phyloP scores from a whole-genome alignment of 2,113 vertebrate species.

The Lynx canadensis region DNA sequence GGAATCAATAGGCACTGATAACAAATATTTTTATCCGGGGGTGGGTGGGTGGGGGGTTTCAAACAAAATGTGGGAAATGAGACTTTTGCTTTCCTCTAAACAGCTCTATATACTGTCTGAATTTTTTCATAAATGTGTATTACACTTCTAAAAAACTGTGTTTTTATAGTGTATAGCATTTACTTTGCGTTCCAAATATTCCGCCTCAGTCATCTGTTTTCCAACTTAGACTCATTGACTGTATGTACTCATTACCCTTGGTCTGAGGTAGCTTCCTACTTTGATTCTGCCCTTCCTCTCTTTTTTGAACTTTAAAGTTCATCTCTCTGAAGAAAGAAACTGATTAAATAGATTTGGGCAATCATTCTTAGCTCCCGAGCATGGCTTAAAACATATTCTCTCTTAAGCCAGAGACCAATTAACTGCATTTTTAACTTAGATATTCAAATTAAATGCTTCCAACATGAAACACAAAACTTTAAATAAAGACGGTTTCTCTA shows the following conservation, averaged over 20 bases:
- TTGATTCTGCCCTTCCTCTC: not conserved
- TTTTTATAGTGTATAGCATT: not conserved
- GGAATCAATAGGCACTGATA: not conserved
- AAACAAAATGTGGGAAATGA: not conserved
- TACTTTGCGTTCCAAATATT: not conserved
- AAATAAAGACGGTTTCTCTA: constrained; percentile 31
- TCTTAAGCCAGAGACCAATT: not conserved
- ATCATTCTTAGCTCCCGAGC: not conserved
- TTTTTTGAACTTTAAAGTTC: not conserved
- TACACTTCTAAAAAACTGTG: not conserved
- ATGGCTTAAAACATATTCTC: not conserved
- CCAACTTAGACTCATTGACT: not conserved
- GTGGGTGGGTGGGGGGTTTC: not conserved
- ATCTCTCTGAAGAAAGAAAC: not conserved
- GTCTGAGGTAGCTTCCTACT: not conserved
- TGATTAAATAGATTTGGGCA: not conserved
- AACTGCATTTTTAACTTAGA: constrained; percentile 42
- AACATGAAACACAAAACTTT: not conserved
- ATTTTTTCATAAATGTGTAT: not conserved
- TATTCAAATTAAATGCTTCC: constrained; percentile 40
- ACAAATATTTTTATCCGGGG: not conserved
- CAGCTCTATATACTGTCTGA: not conserved
- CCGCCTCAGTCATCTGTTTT: not conserved
- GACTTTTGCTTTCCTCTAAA: not conserved
- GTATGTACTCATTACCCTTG: not conserved